Conservation (phyloP, 2,888 invertebrate genomes). For the Cyclophora albipunctata region DNA sequence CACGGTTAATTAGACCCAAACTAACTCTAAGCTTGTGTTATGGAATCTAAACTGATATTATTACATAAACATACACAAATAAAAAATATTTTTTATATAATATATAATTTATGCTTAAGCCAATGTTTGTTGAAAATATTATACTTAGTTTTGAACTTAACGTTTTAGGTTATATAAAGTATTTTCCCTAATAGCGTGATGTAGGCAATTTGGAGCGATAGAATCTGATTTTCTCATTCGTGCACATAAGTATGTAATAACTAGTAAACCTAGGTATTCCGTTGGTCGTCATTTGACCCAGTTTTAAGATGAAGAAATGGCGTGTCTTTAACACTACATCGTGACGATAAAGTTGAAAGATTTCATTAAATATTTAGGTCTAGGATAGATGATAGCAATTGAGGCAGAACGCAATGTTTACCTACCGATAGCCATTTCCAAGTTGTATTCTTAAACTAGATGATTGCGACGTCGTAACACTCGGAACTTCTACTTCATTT, state of each 20-base stretch:
- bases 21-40: too few species aligned
- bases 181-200: too few species aligned
- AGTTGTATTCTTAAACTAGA: slow-evolving; percentile 71
- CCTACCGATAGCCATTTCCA: slow-evolving; percentile 45
- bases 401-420: slow-evolving; percentile 3
- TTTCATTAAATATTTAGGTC: slow-evolving; percentile 15
- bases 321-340: slow-evolving; percentile 15
- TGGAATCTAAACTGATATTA: not conserved
- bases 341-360: slow-evolving; percentile 11
- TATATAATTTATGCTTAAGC: too few species aligned
- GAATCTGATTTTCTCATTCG: too few species aligned
- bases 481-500: slow-evolving; percentile 81
- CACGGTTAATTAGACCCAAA: too few species aligned
- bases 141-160: too few species aligned
- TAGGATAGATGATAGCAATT: slow-evolving; percentile 9
- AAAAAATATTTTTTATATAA: not conserved
- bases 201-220: too few species aligned
- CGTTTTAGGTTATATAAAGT: too few species aligned
- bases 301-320: slow-evolving; percentile 15
- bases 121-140: too few species aligned
- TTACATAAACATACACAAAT: too few species aligned
- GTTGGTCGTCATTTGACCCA: slow-evolving; percentile 16
- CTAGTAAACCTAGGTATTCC: too few species aligned
- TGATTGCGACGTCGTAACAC: slow-evolving; percentile 78
- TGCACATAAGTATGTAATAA: too few species aligned